phyloP scores from a whole-genome alignment of 1,140 invertebrate genomes.

The Cecropterus lyciades region DNA sequence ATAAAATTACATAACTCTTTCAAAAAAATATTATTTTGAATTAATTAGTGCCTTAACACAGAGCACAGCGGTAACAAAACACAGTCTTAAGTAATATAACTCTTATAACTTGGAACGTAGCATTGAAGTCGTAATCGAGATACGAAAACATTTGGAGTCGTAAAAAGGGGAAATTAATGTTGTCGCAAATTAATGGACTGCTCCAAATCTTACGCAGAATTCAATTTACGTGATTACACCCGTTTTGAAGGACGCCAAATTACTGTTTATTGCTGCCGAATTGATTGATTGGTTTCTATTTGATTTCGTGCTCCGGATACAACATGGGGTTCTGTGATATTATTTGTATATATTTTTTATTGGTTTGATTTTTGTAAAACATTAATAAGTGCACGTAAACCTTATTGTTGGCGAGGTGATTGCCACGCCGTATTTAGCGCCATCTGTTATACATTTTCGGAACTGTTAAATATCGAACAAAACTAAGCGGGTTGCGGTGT shows the following conservation, averaged over 20 bases:
- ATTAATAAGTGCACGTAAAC: no score
- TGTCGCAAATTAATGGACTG: slow-evolving; percentile 55
- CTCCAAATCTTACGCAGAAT: slow-evolving; percentile 46
- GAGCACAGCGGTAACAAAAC: no score
- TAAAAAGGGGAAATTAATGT: slow-evolving; percentile 57
- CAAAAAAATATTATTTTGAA: no score
- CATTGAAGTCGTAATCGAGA: slow-evolving; percentile 45
- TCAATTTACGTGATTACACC: slow-evolving; percentile 51
- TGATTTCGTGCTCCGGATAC: background rate
- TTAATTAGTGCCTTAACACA: no score
- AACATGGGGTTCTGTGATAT: no score
- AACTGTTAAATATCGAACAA: no score
- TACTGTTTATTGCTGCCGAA: slow-evolving; percentile 27
- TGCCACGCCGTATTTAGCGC: no score
- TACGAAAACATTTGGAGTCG: slow-evolving; percentile 57
- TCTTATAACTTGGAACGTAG: slow-evolving; percentile 31
- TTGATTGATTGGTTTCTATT: background rate
- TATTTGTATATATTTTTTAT: background rate
- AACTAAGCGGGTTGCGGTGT: no score
- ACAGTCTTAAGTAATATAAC: background rate
- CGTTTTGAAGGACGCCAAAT: slow-evolving; percentile 34
- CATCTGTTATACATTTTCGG: no score
- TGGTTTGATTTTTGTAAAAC: no score
- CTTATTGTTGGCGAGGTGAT: no score
- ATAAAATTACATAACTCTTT: no score